These are phyloP conservation scores for Melanaphis sacchari DNA, from an alignment of 1,140 invertebrate genomes.

Conservation along the genomic window DNA sequence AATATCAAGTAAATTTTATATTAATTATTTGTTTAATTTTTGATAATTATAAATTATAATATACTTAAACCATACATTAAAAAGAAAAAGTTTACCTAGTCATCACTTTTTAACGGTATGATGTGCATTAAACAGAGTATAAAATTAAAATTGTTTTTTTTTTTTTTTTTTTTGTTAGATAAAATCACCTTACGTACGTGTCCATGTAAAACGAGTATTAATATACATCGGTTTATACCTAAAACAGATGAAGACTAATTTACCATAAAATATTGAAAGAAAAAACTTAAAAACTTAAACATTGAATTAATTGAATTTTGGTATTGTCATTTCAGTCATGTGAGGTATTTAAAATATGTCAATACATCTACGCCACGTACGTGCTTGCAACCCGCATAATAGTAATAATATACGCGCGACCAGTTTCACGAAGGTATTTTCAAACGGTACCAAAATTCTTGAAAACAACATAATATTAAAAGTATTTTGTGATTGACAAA, in stretches of 20 bases:
- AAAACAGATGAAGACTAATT: not conserved
- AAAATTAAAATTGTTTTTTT: too few relatives aligned
- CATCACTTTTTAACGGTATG: not conserved
- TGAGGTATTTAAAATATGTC: not conserved
- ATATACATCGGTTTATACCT: not conserved
- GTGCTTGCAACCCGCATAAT: not conserved
- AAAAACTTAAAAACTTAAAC: not conserved
- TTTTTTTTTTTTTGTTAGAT: not conserved
- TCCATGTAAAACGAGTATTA: not conserved
- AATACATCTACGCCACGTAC: not conserved
- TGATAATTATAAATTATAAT: too few relatives aligned
- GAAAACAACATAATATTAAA: not conserved
- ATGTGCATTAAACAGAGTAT: not conserved
- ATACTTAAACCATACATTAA: too few relatives aligned
- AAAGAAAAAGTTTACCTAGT: not conserved
- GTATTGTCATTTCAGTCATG: not conserved
- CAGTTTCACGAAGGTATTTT: not conserved
- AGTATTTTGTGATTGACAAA: not conserved
- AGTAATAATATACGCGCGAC: not conserved
- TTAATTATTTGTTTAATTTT: too few relatives aligned
- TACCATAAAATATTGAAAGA: not conserved
- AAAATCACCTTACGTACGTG: not conserved
- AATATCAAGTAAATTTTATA: too few relatives aligned
- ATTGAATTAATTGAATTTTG: slow-evolving; percentile 17
- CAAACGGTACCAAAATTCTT: not conserved